These are phyloP conservation scores for Nemotelus pantherinus DNA, from an alignment of 2,888 invertebrate species.

Conservation along the genomic window DNA sequence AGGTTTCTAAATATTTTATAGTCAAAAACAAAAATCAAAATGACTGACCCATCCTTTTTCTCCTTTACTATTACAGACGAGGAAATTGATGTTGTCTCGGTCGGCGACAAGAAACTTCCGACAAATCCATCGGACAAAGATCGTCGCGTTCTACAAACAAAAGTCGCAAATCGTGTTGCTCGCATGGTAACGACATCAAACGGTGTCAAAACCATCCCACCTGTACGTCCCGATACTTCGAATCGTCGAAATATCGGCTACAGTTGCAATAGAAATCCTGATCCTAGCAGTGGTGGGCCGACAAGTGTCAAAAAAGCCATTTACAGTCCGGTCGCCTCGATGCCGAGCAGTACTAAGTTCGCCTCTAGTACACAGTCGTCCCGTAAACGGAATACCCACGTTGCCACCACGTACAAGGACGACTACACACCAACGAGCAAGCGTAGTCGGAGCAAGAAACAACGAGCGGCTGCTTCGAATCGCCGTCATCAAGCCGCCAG, in stretches of 20 bases:
- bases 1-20: neutral
- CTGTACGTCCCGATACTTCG: conserved; percentile 52
- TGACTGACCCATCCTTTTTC: neutral
- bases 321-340: neutral
- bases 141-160: conserved; percentile 72
- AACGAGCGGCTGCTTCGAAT: conserved; percentile 54
- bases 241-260: conserved; percentile 1
- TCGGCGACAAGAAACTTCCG: conserved; percentile 72
- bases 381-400: conserved; percentile 61
- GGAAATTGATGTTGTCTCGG: conserved; percentile 85
- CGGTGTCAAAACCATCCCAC: conserved; percentile 58
- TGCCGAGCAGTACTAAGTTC: neutral
- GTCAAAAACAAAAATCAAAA: neutral
- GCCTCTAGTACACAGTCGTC: conserved; percentile 19
- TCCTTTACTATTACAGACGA: conserved; percentile 65
- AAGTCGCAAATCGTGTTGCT: conserved; percentile 70
- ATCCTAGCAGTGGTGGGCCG: conserved; percentile 53
- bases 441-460: conserved; percentile 58
- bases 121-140: conserved; percentile 77
- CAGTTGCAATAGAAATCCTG: neutral
- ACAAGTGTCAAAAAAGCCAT: neutral
- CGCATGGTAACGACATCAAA: conserved; percentile 59
- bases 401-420: conserved; percentile 58
- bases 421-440: conserved; percentile 59
- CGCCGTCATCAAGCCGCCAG: conserved; percentile 51